phyloP scores from a whole-genome alignment of 2,113 vertebrate genomes.

The Podarcis cretensis region DNA sequence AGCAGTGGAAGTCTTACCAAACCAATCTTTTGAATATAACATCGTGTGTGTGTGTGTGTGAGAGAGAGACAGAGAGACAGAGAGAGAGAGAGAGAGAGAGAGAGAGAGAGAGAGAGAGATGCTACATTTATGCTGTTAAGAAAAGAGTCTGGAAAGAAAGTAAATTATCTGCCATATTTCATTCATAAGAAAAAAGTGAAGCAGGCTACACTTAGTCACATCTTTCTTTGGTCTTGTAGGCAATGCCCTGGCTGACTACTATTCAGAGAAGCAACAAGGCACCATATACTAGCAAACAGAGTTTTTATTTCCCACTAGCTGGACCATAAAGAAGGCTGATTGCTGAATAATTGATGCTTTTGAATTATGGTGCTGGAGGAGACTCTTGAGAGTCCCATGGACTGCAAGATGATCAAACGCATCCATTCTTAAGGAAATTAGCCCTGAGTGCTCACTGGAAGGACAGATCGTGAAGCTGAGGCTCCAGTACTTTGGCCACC shows the following conservation, averaged over 20 bases:
- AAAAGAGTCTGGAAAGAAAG: not conserved
- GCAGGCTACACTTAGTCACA: not conserved
- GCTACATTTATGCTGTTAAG: not conserved
- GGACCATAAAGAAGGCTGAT: too few species aligned
- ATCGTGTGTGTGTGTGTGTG: not conserved
- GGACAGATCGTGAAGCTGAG: too few species aligned
- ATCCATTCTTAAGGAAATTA: too few species aligned
- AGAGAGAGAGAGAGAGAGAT: not conserved
- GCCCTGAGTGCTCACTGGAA: too few species aligned
- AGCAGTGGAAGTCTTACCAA: not conserved
- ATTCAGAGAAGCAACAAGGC: not conserved
- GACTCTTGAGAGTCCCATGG: too few species aligned
- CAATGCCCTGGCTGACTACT: not conserved
- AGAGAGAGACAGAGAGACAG: too few species aligned
- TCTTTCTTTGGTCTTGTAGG: not conserved
- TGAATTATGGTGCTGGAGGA: too few species aligned
- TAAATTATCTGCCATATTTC: not conserved
- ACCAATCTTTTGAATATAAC: not conserved
- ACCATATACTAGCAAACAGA: not conserved
- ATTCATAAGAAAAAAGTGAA: not conserved
- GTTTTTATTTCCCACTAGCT: too few species aligned
- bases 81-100: too few species aligned
- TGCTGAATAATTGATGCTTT: too few species aligned
- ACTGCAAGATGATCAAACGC: too few species aligned
- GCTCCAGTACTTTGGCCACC: too few species aligned